Base-by-base conservation (phyloP, 2,113 vertebrate species). In the Tor tambroides region DNA sequence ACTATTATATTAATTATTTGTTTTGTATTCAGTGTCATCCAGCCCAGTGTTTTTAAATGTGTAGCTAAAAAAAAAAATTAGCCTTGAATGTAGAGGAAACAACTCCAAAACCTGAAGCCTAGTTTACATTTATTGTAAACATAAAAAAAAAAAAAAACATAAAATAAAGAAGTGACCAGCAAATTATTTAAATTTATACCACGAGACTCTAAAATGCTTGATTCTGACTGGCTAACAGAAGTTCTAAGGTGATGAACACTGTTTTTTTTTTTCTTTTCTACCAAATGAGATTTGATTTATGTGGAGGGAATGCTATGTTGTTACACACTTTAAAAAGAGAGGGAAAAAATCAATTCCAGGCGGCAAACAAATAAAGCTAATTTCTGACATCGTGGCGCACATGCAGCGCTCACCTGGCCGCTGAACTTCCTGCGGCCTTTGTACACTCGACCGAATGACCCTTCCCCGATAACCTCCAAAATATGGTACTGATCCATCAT, bases 391-490 rank as follows among this genome's bases (percentile, higher is more conserved):
- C 69, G 9, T 23, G 2, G 11, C 41, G 43, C 46, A 77, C 28
- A 77, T 41, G n/a, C 38, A 4, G 26, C 15, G 88, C 94, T 93
- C 91, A 99, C 98, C 94, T 97, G 96, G 41, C 97, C 97, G 19
- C 95, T 96, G 87, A 93, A 94, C 74, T 91, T 96, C 87, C 93
- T 96, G 8, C 98, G 96, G 35, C 98, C 98, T 91, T 98, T 99
- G 92, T 97, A 96, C 74, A 99, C 98, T 4, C 96, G 95, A 21
- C 98, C 98, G 38, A 97, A 99, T 23, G 97, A 99, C 17, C 98
- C 98, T 89, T 98, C 97, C 19, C 98, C 98, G 76, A 96, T 97
- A 93, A 97, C 88, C 87, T 98, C 96, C 93, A 98, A 88, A 8
- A 99, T 93, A 21, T 97, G 97, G 90, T 99, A 99, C 9, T 86